These are phyloP conservation scores for Gnatocerus cornutus DNA, from an alignment of 2,888 invertebrate genomes.

Conservation along the genomic window DNA sequence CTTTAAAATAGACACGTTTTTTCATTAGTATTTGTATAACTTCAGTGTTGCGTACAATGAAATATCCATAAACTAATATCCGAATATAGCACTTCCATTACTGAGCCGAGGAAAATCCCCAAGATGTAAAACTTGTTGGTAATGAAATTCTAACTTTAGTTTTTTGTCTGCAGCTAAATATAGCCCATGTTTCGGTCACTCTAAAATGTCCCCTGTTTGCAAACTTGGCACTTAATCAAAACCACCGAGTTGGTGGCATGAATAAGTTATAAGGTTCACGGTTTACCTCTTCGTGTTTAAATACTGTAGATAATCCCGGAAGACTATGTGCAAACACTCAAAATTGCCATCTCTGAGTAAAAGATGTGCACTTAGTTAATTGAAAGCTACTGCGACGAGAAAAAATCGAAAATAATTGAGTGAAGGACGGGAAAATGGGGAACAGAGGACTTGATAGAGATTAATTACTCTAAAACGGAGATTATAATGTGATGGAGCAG, in stretches of 20 bases:
- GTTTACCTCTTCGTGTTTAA: constrained; percentile 48
- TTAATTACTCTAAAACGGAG: constrained; percentile 46
- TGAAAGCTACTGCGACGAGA: too few species aligned
- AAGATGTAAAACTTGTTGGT: background rate
- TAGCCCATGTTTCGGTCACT: constrained; percentile 35
- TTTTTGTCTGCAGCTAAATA: constrained; percentile 26
- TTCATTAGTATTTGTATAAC: too few species aligned
- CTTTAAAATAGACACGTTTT: too few species aligned
- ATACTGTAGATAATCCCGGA: constrained; percentile 45
- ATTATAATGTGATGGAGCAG: constrained; percentile 33
- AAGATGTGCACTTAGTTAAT: too few species aligned
- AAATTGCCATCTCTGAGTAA: constrained; percentile 20
- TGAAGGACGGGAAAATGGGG: too few species aligned
- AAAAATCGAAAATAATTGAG: constrained; percentile 24
- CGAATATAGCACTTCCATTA: too few species aligned
- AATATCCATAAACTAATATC: too few species aligned
- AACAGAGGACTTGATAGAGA: constrained; percentile 36
- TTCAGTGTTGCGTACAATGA: too few species aligned
- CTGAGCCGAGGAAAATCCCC: too few species aligned
- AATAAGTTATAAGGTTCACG: constrained; percentile 53
- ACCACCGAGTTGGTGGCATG: constrained; percentile 49
- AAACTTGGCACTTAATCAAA: constrained; percentile 54
- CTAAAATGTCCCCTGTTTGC: constrained; percentile 45
- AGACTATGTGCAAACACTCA: constrained; percentile 40
- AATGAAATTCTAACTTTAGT: constrained; percentile 13